Evolutionary conservation across 2,113 vertebrate genomes (phyloP).

Genomic region (Oriolus oriolus): DNA sequence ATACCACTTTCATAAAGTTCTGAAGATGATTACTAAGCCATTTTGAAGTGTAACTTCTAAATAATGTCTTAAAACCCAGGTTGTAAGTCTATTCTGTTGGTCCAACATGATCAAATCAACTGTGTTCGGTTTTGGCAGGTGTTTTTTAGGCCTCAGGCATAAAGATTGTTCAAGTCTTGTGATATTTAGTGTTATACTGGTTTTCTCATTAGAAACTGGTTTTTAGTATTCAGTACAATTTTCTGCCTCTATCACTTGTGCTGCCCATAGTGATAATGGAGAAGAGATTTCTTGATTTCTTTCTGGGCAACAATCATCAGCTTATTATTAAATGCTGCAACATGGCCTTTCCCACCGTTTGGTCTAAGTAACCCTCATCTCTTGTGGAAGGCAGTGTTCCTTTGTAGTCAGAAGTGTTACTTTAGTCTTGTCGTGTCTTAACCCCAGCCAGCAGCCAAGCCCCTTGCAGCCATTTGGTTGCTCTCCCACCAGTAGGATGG

Average conservation of each 20-base stretch:
- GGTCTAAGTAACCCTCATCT: background rate
- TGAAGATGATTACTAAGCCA: background rate
- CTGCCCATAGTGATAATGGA: background rate
- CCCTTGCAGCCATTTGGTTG: fast-evolving
- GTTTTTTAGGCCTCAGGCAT: background rate
- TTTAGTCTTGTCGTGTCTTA: background rate
- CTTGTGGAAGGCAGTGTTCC: background rate
- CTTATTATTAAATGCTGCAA: background rate
- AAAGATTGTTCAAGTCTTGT: background rate
- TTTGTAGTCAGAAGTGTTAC: background rate
- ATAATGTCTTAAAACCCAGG: background rate
- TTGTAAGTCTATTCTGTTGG: background rate
- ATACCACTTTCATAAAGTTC: background rate
- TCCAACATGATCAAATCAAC: background rate
- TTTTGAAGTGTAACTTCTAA: background rate
- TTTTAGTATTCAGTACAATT: background rate
- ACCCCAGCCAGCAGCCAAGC: background rate
- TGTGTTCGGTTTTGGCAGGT: background rate
- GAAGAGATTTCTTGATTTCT: background rate
- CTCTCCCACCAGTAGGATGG: background rate
- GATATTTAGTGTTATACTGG: background rate
- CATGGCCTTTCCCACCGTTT: background rate
- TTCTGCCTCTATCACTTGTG: background rate
- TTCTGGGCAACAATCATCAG: background rate
- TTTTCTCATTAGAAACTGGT: background rate